phyloP scores from a whole-genome alignment of 2,113 vertebrate genomes.

The Erythrolamprus reginae region DNA sequence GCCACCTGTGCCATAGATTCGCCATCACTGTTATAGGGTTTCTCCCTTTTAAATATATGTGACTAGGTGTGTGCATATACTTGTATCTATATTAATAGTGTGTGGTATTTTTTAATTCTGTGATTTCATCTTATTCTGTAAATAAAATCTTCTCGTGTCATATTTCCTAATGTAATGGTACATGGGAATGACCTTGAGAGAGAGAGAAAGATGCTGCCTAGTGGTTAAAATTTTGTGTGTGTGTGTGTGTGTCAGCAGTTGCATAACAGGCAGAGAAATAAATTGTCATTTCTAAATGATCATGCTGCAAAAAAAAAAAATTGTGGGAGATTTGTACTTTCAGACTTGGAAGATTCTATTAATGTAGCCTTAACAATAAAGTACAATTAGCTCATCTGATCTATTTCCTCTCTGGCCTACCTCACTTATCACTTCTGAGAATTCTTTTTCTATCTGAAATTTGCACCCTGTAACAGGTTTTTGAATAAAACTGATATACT shows the following conservation, averaged over 20 bases:
- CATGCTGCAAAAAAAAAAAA: neutral
- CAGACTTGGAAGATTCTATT: neutral
- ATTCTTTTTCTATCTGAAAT: neutral
- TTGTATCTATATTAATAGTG: neutral
- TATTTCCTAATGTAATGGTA: neutral
- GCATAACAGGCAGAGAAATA: neutral
- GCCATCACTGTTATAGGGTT: too few relatives aligned
- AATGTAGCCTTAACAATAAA: neutral
- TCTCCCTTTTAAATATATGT: neutral
- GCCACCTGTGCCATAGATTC: too few relatives aligned
- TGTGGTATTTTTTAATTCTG: neutral
- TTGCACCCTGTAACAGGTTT: constrained; percentile 1
- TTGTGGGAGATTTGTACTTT: neutral
- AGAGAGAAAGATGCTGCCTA: neutral
- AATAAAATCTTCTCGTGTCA: neutral
- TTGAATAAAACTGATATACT: constrained; percentile 3
- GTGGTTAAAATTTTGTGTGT: too few relatives aligned
- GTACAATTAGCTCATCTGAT: neutral
- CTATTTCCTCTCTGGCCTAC: neutral
- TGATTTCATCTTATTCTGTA: neutral
- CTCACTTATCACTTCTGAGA: neutral
- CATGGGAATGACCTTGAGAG: neutral
- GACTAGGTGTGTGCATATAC: neutral
- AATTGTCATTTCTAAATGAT: neutral
- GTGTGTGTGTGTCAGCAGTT: neutral